Evolutionary conservation across 2,888 invertebrate species (phyloP).

Genomic region (Lacanobia oleracea): DNA sequence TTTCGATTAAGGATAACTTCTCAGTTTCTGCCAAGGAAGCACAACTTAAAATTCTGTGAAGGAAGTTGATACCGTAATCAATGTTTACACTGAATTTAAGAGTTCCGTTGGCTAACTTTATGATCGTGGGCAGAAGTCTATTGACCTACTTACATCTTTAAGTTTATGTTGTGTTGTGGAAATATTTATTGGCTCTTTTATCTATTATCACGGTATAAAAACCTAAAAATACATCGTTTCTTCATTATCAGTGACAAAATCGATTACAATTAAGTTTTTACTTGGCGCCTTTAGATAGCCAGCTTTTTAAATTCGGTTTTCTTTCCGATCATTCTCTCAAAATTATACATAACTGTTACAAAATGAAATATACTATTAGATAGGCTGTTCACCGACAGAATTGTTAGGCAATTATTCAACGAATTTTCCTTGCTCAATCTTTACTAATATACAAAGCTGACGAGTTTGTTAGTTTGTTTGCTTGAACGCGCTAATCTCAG

Average conservation of each 20-base stretch:
- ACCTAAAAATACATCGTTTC: too few relatives aligned
- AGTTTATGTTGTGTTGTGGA: too few relatives aligned
- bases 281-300: background rate
- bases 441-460: too few relatives aligned
- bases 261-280: background rate
- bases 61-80: background rate
- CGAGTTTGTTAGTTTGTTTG: too few relatives aligned
- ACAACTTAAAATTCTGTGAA: slow-evolving; percentile 15
- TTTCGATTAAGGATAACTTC: slow-evolving; percentile 34
- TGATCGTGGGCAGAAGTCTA: too few relatives aligned
- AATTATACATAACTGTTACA: background rate
- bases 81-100: background rate
- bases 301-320: background rate
- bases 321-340: background rate
- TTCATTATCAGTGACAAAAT: too few relatives aligned
- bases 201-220: too few relatives aligned
- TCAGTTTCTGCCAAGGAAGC: slow-evolving; percentile 14
- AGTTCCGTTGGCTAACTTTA: background rate
- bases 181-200: too few relatives aligned
- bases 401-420: slow-evolving; percentile 3
- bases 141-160: too few relatives aligned
- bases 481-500: too few relatives aligned
- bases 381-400: background rate
- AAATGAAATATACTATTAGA: background rate
- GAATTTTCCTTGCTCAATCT: background rate